Evolutionary conservation across 1,140 invertebrate genomes (phyloP).

Genomic region (Zaprionus camerounensis): DNA sequence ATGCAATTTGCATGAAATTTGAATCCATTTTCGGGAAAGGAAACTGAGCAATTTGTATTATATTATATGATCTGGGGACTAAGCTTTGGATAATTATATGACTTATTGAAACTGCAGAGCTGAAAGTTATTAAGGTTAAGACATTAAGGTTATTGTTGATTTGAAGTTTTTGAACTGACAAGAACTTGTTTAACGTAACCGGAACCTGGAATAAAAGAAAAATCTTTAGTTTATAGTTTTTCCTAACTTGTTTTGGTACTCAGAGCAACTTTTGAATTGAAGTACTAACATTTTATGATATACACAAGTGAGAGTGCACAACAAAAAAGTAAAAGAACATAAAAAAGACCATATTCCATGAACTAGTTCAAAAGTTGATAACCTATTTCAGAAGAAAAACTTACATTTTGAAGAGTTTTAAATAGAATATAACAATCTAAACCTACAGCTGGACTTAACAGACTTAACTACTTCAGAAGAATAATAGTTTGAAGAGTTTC

Average conservation of each 20-base stretch:
- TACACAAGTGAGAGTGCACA: neutral
- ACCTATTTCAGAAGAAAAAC: neutral
- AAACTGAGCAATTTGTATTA: conserved; percentile 6
- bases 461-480: neutral
- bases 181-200: neutral
- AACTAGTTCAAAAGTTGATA: neutral
- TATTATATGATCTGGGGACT: neutral
- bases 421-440: neutral
- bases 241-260: neutral
- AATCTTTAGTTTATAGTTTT: neutral
- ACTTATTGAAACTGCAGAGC: no score
- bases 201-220: neutral
- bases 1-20: conserved; percentile 40
- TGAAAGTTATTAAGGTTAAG: no score
- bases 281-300: neutral
- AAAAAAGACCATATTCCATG: neutral
- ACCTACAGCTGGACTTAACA: neutral
- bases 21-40: conserved; percentile 15
- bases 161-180: neutral
- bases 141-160: no score
- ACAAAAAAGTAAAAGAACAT: neutral
- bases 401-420: neutral
- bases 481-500: neutral
- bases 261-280: neutral
- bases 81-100: neutral